Evolutionary conservation across 2,888 invertebrate species (phyloP).

Genomic region (Nipponacmea schrenckii): DNA sequence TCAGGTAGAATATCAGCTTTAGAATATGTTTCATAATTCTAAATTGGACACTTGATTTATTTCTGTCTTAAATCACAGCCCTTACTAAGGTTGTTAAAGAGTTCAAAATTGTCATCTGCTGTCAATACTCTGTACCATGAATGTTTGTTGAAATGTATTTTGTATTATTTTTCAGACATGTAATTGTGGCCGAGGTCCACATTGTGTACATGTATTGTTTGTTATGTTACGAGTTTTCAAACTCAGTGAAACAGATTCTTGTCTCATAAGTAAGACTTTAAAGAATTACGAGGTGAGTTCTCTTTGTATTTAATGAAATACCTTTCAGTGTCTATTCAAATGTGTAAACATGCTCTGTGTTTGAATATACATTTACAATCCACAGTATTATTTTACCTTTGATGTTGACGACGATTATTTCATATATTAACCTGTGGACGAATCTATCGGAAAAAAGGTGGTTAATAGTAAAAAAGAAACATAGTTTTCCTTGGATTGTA

Average conservation of each 20-base stretch:
- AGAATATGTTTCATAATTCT: background rate
- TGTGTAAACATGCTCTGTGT: background rate
- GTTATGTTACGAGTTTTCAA: constrained; percentile 70
- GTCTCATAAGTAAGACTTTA: constrained; percentile 66
- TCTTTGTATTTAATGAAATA: background rate
- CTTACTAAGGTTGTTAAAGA: background rate
- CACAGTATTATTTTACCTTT: too few species aligned
- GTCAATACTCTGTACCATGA: too few species aligned
- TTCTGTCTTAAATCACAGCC: background rate
- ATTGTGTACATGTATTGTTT: constrained; percentile 70
- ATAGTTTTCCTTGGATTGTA: too few species aligned
- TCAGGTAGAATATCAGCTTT: constrained; percentile 57
- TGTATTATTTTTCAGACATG: constrained; percentile 64
- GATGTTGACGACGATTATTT: too few species aligned
- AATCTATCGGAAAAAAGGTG: too few species aligned
- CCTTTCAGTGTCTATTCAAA: too few species aligned
- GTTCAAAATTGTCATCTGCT: background rate
- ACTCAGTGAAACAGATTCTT: constrained; percentile 65
- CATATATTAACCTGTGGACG: too few species aligned
- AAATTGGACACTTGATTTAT: background rate
- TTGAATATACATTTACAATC: too few species aligned
- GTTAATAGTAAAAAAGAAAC: too few species aligned
- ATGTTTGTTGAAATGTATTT: background rate
- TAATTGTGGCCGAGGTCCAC: constrained; percentile 68
- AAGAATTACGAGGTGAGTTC: constrained; percentile 69